Evolutionary conservation across 2,797 vertebrate species (phyloP), one percentile per base, ranked within the genome.

Genomic region (Chiroxiphia lanceolata): DNA sequence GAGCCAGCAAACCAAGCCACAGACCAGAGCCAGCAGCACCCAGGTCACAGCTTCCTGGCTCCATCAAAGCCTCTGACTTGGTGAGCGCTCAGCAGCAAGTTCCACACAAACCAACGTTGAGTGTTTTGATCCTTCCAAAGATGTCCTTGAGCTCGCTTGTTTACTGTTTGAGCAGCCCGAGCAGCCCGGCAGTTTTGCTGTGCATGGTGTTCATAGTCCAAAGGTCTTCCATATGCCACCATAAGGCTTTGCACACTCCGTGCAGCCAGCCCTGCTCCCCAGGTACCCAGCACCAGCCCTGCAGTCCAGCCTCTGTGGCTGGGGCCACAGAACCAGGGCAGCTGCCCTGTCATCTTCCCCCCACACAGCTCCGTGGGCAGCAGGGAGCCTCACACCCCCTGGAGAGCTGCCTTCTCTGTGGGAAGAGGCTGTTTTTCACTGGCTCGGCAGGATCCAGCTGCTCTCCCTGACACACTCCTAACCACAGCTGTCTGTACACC

Each of bases 291-390:
- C 4, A 25, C 11, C 2, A 38, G 36, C 26, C 4, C 69, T 8
- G 1, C 0, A 1, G 3, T 11, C 14, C 33, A n/a, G 27, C 6
- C n/a, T 5, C 60, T 20, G 13, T 3, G 44, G 18, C 34, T 13
- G 34, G 5, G 56, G 22, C 23, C 21, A 9, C 14, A 11, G 56
- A 7, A 65, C 15, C 5, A 0, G 12, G 14, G 45, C n/a, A 84
- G 53, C 59, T 81, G 36, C 61, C 57, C 1, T 1, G 23, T 72
- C 80, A 25, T 11, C 45, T 26, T 38, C 21, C 18, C 38, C 51
- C 8, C 8, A 2, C 51, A 1, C 42, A n/a, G 59, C 69, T 47
- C 59, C 3, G 3, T 1, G 2, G 51, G 70, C 33, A 11, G 63
- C 26, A 82, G 18, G 38, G 34, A 94, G 68, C 60, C 61, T 9